A percentile compares a stretch with the other conserved stretches of the same genome.
phyloP scores from a whole-genome alignment of 2,888 invertebrate genomes.

The Scaptodrosophila latifasciaeformis region DNA sequence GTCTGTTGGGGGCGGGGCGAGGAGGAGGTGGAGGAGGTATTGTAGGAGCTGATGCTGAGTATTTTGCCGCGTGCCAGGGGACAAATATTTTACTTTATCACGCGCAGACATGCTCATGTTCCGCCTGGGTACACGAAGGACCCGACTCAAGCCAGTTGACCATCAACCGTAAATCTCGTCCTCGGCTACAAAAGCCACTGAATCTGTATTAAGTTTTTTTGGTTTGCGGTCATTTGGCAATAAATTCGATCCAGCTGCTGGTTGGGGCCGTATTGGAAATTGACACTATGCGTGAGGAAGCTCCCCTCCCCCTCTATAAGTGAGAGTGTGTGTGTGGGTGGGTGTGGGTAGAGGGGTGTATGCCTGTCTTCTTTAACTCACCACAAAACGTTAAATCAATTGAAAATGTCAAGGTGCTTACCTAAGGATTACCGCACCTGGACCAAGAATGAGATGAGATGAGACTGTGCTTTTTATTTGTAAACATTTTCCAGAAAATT shows the following conservation, averaged over 20 bases:
- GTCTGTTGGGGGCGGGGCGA: not conserved
- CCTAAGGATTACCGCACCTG: constrained; percentile 11
- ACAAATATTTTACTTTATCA: constrained; percentile 36
- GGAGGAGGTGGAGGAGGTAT: not conserved
- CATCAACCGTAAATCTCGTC: constrained; percentile 36
- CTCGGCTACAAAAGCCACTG: constrained; percentile 30
- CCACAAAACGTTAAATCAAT: constrained; percentile 29
- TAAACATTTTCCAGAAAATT: no score
- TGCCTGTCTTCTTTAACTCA: not conserved
- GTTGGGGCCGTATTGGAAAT: not conserved
- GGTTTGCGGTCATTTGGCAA: constrained; percentile 47
- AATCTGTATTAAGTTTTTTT: constrained; percentile 45
- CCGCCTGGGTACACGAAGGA: not conserved
- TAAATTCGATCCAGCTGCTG: constrained; percentile 44
- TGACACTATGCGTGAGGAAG: no score
- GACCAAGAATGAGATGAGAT: no score
- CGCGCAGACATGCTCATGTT: constrained; percentile 3
- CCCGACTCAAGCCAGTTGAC: not conserved
- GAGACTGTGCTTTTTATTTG: no score
- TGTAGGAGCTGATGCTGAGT: no score
- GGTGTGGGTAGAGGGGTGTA: not conserved
- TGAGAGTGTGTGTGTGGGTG: no score
- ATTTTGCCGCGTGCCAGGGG: constrained; percentile 14
- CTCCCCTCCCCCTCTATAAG: no score
- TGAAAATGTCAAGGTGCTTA: constrained; percentile 47